phyloP scores from a whole-genome alignment of 1,140 invertebrate species.

The Coptotermes formosanus region DNA sequence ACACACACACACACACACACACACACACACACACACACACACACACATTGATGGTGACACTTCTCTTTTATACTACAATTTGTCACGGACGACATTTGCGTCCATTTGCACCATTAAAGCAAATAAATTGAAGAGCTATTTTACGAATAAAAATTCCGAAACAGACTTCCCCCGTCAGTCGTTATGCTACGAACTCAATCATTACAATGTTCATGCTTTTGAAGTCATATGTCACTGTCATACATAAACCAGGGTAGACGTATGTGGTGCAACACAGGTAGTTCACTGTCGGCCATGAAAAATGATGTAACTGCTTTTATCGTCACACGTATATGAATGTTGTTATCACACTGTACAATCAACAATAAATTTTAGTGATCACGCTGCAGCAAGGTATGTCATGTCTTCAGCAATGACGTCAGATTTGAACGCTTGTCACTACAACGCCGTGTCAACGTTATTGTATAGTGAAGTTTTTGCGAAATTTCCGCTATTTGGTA shows the following conservation, averaged over 20 bases:
- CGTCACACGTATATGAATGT: neutral
- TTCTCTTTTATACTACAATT: neutral
- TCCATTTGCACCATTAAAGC: neutral
- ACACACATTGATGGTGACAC: neutral
- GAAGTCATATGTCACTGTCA: neutral
- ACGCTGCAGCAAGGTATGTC: neutral
- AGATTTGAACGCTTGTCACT: no score
- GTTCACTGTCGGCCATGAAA: neutral
- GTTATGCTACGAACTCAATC: neutral
- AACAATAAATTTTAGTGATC: neutral
- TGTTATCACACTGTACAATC: neutral
- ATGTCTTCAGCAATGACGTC: no score
- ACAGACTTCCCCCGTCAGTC: neutral
- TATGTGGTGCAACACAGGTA: neutral
- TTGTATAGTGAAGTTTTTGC: no score
- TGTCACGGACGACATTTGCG: neutral
- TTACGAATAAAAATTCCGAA: neutral
- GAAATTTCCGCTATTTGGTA: no score
- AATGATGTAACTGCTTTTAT: conserved; percentile 1
- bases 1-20: no score
- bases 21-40: no score
- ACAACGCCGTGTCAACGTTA: no score
- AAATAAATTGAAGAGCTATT: neutral
- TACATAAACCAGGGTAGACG: neutral
- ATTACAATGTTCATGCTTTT: neutral